Conservation (phyloP, 2,888 invertebrate genomes). For the Chymomyza fuscimana region DNA sequence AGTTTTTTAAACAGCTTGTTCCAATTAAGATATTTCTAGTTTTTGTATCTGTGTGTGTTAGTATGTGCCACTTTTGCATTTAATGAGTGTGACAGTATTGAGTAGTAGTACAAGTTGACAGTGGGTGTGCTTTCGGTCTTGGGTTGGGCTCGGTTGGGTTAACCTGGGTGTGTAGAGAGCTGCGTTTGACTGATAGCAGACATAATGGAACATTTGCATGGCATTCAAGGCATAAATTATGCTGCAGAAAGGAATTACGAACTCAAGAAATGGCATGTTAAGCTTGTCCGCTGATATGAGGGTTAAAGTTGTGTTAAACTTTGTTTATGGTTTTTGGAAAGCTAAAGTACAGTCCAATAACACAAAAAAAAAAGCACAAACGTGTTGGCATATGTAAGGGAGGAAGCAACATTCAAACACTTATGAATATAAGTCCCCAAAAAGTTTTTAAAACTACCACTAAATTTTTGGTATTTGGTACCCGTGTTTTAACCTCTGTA, state of each 20-base stretch:
- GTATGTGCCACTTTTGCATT: constrained; percentile 12
- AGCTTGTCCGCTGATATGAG: not conserved
- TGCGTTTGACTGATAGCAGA: not conserved
- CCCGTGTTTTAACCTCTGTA: too few relatives aligned
- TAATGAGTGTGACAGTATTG: constrained; percentile 22
- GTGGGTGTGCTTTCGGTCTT: constrained; percentile 9
- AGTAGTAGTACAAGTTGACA: constrained; percentile 8
- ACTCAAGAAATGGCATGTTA: not conserved
- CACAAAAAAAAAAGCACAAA: not conserved
- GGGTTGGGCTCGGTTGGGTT: not conserved
- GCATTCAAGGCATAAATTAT: not conserved
- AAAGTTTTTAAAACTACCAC: too few relatives aligned
- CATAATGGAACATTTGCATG: not conserved
- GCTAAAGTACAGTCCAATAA: not conserved
- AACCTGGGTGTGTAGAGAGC: not conserved
- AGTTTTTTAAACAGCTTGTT: constrained; percentile 2
- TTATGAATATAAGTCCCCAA: too few relatives aligned
- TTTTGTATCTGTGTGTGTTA: not conserved
- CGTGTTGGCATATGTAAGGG: too few relatives aligned
- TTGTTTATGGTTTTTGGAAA: not conserved
- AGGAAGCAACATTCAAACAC: not conserved
- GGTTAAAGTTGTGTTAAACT: not conserved
- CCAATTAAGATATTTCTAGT: not conserved
- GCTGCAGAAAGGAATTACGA: not conserved
- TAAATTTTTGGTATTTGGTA: too few relatives aligned